Conservation (phyloP, 92 coral and sea anemone species). For the Nematostella vectensis region DNA sequence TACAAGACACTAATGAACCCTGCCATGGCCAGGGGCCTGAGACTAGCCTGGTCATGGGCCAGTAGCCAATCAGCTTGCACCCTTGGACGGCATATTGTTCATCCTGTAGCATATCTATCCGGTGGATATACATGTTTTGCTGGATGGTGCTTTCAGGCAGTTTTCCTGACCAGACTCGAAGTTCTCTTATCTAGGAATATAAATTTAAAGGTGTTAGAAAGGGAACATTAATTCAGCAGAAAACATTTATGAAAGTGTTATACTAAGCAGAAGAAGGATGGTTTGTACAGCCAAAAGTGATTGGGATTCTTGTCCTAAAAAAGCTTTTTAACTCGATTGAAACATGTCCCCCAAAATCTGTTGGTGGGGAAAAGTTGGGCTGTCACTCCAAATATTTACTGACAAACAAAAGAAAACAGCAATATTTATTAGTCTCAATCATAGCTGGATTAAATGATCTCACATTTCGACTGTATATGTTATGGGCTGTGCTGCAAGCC, state of each 20-base stretch:
- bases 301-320: no score
- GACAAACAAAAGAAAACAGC: no score
- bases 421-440: no score
- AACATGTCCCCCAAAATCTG: no score
- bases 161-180: slow-evolving; percentile 71
- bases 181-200: slow-evolving; percentile 51
- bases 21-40: slow-evolving; percentile 95
- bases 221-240: no score
- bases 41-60: slow-evolving; percentile 84
- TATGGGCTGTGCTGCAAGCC: no score
- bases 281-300: no score
- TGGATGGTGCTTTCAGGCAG: slow-evolving; percentile 50
- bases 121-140: slow-evolving; percentile 64
- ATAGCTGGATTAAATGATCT: no score
- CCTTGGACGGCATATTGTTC: slow-evolving; percentile 14
- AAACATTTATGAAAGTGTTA: background rate
- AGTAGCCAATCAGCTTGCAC: slow-evolving; percentile 69
- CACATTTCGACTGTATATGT: no score
- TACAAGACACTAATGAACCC: slow-evolving; percentile 61
- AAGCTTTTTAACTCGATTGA: no score
- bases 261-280: background rate
- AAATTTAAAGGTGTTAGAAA: background rate
- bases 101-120: slow-evolving; percentile 59
- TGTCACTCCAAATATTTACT: no score
- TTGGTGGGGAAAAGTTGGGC: no score